Conservation (phyloP, 92 coral and sea anemone genomes). For the Umimayanthus chanpuru region DNA sequence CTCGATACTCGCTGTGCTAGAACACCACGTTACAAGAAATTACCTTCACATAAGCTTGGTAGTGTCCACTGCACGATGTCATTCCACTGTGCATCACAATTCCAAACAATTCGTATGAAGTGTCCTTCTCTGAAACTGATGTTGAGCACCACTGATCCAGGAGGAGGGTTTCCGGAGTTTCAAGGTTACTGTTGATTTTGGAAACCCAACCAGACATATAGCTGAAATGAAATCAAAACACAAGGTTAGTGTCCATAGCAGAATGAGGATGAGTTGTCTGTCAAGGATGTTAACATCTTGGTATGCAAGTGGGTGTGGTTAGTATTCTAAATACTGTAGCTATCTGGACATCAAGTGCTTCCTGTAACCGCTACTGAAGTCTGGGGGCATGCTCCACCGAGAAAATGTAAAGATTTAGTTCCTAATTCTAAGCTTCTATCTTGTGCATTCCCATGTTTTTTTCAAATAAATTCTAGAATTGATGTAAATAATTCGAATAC, state of each 20-base stretch:
- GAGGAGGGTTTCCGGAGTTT: constrained; percentile 85
- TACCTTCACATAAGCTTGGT: constrained; percentile 89
- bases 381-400: too few species aligned
- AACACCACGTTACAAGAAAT: background rate
- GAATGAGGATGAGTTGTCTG: background rate
- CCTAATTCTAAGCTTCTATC: too few species aligned
- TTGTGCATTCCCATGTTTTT: too few species aligned
- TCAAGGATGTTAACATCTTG: background rate
- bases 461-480: too few species aligned
- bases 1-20: too few species aligned
- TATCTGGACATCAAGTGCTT: too few species aligned
- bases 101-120: constrained; percentile 84
- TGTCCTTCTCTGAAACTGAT: constrained; percentile 43
- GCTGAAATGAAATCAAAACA: constrained; percentile 20
- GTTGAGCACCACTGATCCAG: constrained; percentile 90
- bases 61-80: constrained; percentile 98
- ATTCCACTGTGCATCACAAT: constrained; percentile 98
- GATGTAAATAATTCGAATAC: too few species aligned
- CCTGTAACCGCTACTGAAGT: too few species aligned
- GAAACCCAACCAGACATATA: constrained; percentile 66
- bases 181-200: constrained; percentile 88
- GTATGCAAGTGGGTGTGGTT: background rate
- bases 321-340: too few species aligned
- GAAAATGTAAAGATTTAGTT: too few species aligned
- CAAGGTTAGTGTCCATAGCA: background rate